A percentile compares a stretch with the other conserved stretches of the same genome.
Conservation (phyloP, 1,140 invertebrate genomes). For the Macrobrachium rosenbergii region DNA sequence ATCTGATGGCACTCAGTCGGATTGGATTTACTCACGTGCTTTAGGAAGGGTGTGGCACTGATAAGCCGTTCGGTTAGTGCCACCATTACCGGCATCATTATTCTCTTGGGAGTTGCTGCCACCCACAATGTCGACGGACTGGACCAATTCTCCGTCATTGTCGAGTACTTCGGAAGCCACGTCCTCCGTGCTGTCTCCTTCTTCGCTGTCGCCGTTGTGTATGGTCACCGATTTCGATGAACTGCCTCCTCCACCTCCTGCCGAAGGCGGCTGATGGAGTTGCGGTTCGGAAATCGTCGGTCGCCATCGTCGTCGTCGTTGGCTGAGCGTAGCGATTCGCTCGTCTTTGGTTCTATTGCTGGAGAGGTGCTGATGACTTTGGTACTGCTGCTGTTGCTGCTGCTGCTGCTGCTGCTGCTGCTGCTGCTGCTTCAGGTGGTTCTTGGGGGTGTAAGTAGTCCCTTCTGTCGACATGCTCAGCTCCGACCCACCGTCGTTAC, state of each 20-base stretch:
- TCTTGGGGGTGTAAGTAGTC: too few species aligned
- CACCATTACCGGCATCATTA: not conserved
- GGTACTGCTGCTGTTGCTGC: not conserved
- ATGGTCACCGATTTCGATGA: too few species aligned
- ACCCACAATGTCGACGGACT: too few species aligned
- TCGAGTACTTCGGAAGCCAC: too few species aligned
- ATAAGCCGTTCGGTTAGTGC: slow-evolving; percentile 24
- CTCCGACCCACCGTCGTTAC: not conserved
- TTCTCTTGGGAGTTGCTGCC: not conserved
- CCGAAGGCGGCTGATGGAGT: too few species aligned
- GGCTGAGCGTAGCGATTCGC: not conserved
- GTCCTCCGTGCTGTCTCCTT: too few species aligned
- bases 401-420: not conserved
- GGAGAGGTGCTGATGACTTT: not conserved
- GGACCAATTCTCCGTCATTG: too few species aligned
- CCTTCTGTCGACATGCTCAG: too few species aligned
- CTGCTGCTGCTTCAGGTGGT: not conserved
- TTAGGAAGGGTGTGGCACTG: slow-evolving; percentile 54
- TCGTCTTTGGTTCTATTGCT: not conserved
- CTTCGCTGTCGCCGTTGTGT: too few species aligned
- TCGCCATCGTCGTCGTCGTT: not conserved
- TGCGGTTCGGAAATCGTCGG: too few species aligned
- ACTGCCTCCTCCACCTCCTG: too few species aligned
- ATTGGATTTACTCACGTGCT: slow-evolving; percentile 60
- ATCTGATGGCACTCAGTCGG: slow-evolving; percentile 21